phyloP scores from a whole-genome alignment of 2,113 vertebrate genomes.

The Oreamnos americanus region DNA sequence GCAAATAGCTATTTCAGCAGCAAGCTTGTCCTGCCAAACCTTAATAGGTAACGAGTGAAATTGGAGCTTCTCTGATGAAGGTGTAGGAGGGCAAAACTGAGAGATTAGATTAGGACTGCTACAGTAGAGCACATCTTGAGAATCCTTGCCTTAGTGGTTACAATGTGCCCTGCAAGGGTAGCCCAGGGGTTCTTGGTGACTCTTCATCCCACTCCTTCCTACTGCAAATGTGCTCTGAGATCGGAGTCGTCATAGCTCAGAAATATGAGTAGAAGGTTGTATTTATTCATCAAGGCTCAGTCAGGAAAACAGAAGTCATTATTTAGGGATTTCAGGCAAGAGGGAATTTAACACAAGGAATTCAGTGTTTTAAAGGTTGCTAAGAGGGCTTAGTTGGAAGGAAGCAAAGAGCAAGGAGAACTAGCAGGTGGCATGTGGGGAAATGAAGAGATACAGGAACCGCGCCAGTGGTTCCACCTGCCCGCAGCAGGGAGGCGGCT shows the following conservation, averaged over 20 bases:
- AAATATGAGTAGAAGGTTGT: neutral
- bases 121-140: neutral
- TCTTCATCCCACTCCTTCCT: neutral
- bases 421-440: neutral
- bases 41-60: neutral
- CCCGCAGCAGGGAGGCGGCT: neutral
- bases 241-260: neutral
- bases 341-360: neutral
- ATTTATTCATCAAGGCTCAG: neutral
- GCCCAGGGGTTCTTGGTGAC: neutral
- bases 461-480: neutral
- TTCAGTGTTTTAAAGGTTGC: slow-evolving; percentile 2
- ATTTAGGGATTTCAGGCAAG: neutral
- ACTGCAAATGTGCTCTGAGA: neutral
- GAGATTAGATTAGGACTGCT: neutral
- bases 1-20: neutral
- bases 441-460: neutral
- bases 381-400: neutral
- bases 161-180: neutral
- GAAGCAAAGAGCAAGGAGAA: neutral
- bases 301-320: neutral
- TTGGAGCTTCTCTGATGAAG: neutral
- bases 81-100: neutral
- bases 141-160: neutral
- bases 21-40: neutral